Evolutionary conservation across 1,140 invertebrate genomes (phyloP).

Genomic region (Pemphigus obesinymphae): DNA sequence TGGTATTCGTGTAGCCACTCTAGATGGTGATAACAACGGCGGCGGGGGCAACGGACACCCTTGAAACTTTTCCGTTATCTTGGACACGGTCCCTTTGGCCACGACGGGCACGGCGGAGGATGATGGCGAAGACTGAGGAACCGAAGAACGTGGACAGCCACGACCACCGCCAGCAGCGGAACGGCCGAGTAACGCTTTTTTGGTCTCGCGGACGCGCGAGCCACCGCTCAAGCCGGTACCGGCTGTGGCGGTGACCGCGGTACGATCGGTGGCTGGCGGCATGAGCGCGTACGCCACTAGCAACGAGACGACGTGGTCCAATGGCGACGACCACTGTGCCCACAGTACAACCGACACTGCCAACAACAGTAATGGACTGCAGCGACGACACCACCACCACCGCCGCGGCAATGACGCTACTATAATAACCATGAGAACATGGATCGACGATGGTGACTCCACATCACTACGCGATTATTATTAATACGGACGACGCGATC

Average conservation of each 20-base stretch:
- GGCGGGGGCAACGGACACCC: not conserved
- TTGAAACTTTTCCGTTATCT: constrained; percentile 40
- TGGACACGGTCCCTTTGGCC: constrained; percentile 35
- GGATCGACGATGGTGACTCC: not conserved
- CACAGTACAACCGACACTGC: not conserved
- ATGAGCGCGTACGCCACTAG: constrained; percentile 9
- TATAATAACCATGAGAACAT: not conserved
- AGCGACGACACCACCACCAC: constrained; percentile 3
- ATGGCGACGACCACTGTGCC: not conserved
- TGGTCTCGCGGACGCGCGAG: constrained; percentile 10
- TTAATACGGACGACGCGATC: not conserved
- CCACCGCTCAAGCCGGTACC: too few relatives aligned
- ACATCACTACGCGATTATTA: not conserved
- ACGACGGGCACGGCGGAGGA: not conserved
- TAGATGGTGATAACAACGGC: not conserved
- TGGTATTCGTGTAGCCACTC: not conserved
- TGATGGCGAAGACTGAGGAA: not conserved
- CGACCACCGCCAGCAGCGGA: not conserved
- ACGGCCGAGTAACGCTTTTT: constrained; percentile 23
- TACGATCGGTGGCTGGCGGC: not conserved
- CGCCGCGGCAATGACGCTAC: not conserved
- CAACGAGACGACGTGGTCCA: constrained; percentile 8
- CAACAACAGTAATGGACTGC: not conserved
- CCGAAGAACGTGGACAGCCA: not conserved
- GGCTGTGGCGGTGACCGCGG: not conserved